Percentiles rank a stretch among this genome's conserved stretches.
Evolutionary conservation across 2,797 vertebrate genomes (phyloP).

Genomic region (Tapirus indicus): DNA sequence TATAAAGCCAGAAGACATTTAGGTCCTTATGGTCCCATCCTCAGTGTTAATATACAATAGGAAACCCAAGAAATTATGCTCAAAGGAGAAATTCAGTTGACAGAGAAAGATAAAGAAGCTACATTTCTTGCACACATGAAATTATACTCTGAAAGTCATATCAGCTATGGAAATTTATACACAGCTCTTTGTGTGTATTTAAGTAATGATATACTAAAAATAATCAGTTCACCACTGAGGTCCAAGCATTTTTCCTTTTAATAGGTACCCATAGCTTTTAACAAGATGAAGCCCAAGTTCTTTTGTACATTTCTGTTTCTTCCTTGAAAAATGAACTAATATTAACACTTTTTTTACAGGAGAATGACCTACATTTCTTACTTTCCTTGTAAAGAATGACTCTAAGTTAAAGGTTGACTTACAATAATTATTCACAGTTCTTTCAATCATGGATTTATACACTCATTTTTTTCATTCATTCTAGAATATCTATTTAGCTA

Average conservation of each 20-base stretch:
- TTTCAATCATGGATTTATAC: conserved; percentile 8
- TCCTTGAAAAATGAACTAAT: background rate
- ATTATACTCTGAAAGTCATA: conserved; percentile 36
- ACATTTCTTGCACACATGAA: background rate
- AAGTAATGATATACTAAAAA: conserved; percentile 25
- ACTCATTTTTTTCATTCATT: conserved; percentile 8
- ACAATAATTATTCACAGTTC: background rate
- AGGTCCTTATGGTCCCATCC: background rate
- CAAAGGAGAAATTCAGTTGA: conserved; percentile 5
- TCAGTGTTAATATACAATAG: background rate
- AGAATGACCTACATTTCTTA: background rate
- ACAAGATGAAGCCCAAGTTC: background rate
- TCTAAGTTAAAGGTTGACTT: background rate
- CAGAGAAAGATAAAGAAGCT: conserved; percentile 7
- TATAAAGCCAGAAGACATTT: background rate
- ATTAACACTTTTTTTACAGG: background rate
- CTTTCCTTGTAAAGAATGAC: background rate
- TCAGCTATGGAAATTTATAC: background rate
- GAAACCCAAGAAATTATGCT: conserved; percentile 27
- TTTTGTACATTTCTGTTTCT: background rate
- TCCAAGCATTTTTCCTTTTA: background rate
- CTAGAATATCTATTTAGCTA: background rate
- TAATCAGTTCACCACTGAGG: background rate
- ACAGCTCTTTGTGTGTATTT: background rate
- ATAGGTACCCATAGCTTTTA: background rate